Evolutionary conservation across 1,140 invertebrate genomes (phyloP).

Genomic region (Drosophila baimaii): DNA sequence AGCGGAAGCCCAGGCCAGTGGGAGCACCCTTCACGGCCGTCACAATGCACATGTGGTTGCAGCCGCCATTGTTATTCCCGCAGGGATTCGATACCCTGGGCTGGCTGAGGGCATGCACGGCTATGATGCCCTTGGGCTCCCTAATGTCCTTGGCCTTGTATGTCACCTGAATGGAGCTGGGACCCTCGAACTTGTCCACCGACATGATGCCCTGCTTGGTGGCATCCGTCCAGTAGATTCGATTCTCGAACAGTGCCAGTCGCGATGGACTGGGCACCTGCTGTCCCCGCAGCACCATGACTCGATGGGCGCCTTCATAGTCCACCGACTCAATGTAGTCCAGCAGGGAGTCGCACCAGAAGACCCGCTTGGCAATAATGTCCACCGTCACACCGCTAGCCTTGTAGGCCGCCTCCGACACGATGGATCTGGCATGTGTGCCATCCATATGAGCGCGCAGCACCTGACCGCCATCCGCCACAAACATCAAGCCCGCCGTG

Average conservation of each 20-base stretch:
- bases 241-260: conserved; percentile 94
- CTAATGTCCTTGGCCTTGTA: conserved; percentile 91
- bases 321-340: conserved; percentile 99
- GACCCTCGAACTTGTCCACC: conserved; percentile 94
- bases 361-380: conserved; percentile 94
- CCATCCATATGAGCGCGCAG: conserved; percentile 96
- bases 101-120: conserved; percentile 92
- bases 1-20: conserved; percentile 94
- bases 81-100: conserved; percentile 94
- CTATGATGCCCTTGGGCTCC: conserved; percentile 93
- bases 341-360: conserved; percentile 97
- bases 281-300: conserved; percentile 91
- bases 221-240: conserved; percentile 97
- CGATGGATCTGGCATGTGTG: conserved; percentile 91
- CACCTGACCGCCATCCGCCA: conserved; percentile 95
- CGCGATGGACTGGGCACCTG: conserved; percentile 94
- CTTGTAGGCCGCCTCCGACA: conserved; percentile 95
- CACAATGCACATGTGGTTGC: conserved; percentile 98
- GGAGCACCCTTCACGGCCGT: conserved; percentile 90
- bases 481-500: conserved; percentile 95
- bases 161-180: conserved; percentile 90
- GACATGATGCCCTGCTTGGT: conserved; percentile 97
- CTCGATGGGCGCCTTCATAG: conserved; percentile 94
- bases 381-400: conserved; percentile 94
- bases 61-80: conserved; percentile 94